Conservation (phyloP, 1,140 invertebrate genomes). For the Drosophila neocordata region DNA sequence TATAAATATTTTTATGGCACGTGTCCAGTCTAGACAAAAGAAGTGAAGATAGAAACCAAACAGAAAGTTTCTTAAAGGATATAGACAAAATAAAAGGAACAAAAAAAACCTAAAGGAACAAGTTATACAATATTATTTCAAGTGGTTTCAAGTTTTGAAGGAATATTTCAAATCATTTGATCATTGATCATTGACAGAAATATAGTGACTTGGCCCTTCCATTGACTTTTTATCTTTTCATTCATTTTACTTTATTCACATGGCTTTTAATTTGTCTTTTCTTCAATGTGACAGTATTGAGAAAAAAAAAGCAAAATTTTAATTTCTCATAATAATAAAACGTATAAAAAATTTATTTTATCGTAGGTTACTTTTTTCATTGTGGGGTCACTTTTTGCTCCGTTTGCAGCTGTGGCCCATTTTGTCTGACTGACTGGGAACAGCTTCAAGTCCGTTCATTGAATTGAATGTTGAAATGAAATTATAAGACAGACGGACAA, state of each 20-base stretch:
- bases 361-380: neutral
- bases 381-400: constrained; percentile 7
- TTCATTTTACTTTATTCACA: neutral
- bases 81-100: no score
- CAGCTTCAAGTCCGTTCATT: constrained; percentile 56
- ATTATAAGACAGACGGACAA: constrained; percentile 52
- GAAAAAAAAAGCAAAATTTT: neutral
- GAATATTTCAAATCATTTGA: no score
- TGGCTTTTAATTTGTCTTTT: neutral
- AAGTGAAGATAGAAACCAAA: neutral
- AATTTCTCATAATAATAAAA: neutral
- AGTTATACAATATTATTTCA: no score
- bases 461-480: constrained; percentile 68
- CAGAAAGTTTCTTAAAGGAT: neutral
- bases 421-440: constrained; percentile 37
- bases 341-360: neutral
- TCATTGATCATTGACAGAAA: no score
- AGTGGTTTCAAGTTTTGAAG: no score
- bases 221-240: neutral
- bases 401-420: constrained; percentile 52
- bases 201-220: neutral
- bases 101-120: no score
- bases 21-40: neutral
- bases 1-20: constrained; percentile 10
- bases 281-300: neutral